These are phyloP conservation scores for Sebastes jordani DNA, from an alignment of 2,797 vertebrate genomes.

Conservation along the genomic window DNA sequence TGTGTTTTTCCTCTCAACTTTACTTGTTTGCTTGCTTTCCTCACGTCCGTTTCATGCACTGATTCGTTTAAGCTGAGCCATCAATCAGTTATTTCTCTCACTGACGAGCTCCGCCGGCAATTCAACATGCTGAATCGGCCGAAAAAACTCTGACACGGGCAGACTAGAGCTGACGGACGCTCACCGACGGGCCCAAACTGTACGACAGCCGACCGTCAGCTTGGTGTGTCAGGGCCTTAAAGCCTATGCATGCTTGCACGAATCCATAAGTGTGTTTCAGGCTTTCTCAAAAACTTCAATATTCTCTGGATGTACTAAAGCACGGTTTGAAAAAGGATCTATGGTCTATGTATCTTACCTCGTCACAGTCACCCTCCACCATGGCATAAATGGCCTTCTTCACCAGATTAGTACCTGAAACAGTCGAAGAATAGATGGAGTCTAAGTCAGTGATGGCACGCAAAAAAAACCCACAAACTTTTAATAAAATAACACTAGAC, in stretches of 20 bases:
- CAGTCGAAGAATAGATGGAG: constrained; percentile 27
- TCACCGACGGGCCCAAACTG: too few species aligned
- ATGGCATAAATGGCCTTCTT: constrained; percentile 99
- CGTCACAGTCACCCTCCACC: constrained; percentile 99
- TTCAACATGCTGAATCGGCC: too few species aligned
- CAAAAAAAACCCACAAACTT: not conserved
- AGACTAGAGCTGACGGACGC: too few species aligned
- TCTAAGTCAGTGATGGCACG: not conserved
- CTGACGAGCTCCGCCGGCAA: too few species aligned
- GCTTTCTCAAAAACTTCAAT: not conserved
- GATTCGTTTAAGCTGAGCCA: too few species aligned
- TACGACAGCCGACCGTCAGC: too few species aligned
- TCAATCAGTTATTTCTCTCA: too few species aligned
- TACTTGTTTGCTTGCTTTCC: too few species aligned
- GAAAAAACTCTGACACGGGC: too few species aligned
- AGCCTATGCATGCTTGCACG: not conserved
- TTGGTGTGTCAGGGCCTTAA: not conserved
- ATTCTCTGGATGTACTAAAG: not conserved
- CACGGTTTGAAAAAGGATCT: not conserved
- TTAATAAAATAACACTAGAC: not conserved
- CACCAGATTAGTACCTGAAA: constrained; percentile 99
- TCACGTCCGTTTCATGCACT: too few species aligned
- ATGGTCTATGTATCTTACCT: constrained; percentile 83
- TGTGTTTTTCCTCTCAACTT: too few species aligned
- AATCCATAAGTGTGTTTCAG: not conserved